Evolutionary conservation across 2,797 vertebrate species (phyloP), one percentile per base, ranked within the genome.

Genomic region (Falco peregrinus): DNA sequence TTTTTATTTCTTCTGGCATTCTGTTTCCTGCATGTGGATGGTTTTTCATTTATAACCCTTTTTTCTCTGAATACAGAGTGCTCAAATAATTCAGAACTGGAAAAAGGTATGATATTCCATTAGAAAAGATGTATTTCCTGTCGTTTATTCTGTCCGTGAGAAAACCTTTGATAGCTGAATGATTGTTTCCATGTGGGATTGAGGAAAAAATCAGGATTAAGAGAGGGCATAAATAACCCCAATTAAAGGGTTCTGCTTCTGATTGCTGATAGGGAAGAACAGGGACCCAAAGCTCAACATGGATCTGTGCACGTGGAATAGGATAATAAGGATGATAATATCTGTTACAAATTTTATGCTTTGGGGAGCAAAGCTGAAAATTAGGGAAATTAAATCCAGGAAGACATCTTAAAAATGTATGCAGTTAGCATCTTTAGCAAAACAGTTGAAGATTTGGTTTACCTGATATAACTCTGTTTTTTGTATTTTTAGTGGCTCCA

Each of bases 401-500:
- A 87, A 43, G 21, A 35, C 14, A 18, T 92, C 33, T 83, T 89
- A 11, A 63, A 71, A 83, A 83, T 78, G 3, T 35, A 6, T 74
- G 31, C 16, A 33, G 61, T 80, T 90, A 76, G 12, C 54, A 64
- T 67, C 39, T 65, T 70, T 64, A 79, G 16, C 41, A 59, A 64
- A 67, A 28, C 11, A 73, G 37, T 51, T 77, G n/a, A 89, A 63
- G 41, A 70, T 82, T 48, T 94, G 11, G 2, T 67, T 89, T 89
- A 84, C 41, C 11, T 57, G 14, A n/a, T 68, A 11, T 79, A 77
- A 91, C 41, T 84, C 19, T 41, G 69, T 79, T 90, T 93, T 87
- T 19, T 91, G 19, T 96, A 28, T 95, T 94, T 96, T 96, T 93
- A 99, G 99, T 99, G 99, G 99, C 99, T 91, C 99, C 99, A 81